Conservation (phyloP, 2,888 invertebrate genomes). For the Leptinotarsa rubiginosa region DNA sequence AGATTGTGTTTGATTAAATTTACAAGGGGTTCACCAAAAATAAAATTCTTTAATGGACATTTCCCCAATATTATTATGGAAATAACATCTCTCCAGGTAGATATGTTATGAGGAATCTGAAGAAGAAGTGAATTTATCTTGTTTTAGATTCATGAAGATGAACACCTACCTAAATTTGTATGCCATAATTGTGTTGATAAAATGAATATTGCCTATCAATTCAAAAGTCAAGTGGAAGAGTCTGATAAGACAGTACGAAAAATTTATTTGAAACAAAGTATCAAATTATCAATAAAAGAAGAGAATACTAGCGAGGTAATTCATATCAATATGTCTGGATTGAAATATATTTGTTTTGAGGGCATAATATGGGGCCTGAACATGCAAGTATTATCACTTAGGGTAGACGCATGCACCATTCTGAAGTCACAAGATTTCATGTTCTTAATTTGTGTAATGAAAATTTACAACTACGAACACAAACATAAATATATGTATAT, state of each 20-base stretch:
- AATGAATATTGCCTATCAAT: slow-evolving; percentile 21
- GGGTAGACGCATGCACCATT: too few relatives aligned
- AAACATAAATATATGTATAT: too few relatives aligned
- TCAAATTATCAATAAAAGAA: not conserved
- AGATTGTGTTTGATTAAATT: not conserved
- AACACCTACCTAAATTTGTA: slow-evolving; percentile 30
- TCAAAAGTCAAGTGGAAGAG: slow-evolving; percentile 27
- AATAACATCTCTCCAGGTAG: not conserved
- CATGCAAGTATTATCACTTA: too few relatives aligned
- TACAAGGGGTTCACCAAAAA: not conserved
- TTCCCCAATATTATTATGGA: not conserved
- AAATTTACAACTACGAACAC: too few relatives aligned
- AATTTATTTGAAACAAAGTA: slow-evolving; percentile 1
- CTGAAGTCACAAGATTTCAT: too few relatives aligned
- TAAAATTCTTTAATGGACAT: not conserved
- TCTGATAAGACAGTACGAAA: slow-evolving; percentile 28
- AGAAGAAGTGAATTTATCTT: not conserved
- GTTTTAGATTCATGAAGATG: slow-evolving; percentile 31
- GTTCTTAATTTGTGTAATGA: too few relatives aligned
- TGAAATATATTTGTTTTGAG: not conserved
- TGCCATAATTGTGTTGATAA: slow-evolving; percentile 29
- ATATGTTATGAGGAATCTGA: not conserved
- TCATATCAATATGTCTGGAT: not conserved
- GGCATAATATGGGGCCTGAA: too few relatives aligned
- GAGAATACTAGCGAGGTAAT: not conserved